Percentiles rank a stretch among this genome's conserved stretches.
phyloP scores from a whole-genome alignment of 2,888 invertebrate species.

The Acleris literana region DNA sequence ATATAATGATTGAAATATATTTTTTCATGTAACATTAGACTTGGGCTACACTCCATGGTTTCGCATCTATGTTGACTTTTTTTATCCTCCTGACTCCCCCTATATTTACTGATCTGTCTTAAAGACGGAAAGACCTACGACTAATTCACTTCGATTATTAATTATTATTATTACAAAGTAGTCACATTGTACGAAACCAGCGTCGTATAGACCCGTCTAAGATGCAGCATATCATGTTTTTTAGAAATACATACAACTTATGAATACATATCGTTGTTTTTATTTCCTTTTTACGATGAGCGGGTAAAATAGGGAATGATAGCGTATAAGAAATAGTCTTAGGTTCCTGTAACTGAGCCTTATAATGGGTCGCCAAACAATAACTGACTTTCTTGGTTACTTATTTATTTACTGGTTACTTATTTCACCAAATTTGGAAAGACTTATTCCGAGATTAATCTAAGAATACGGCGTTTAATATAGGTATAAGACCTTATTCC shows the following conservation, averaged over 20 bases:
- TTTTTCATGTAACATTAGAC: constrained; percentile 55
- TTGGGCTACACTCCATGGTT: not conserved
- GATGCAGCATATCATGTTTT: constrained; percentile 78
- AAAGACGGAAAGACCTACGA: not conserved
- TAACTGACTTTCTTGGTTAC: too few relatives aligned
- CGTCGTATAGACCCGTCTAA: constrained; percentile 27
- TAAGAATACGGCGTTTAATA: too few relatives aligned
- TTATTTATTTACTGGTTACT: too few relatives aligned
- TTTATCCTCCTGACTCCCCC: not conserved
- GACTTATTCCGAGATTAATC: too few relatives aligned
- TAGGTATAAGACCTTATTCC: too few relatives aligned
- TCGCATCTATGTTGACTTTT: not conserved
- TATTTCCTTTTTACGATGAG: not conserved
- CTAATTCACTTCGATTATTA: not conserved
- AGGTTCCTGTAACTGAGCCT: too few relatives aligned
- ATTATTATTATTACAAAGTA: not conserved
- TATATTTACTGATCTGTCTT: not conserved
- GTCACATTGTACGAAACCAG: not conserved
- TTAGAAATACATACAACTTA: constrained; percentile 71
- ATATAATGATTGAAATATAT: constrained; percentile 56
- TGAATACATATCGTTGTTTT: constrained; percentile 44
- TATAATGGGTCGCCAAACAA: too few relatives aligned
- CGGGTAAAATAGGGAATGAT: not conserved
- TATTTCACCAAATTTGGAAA: too few relatives aligned
- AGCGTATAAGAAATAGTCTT: too few relatives aligned